Percentiles rank a stretch among this genome's conserved stretches.
Evolutionary conservation across 2,797 vertebrate genomes (phyloP).

Genomic region (Acanthiza pusilla): DNA sequence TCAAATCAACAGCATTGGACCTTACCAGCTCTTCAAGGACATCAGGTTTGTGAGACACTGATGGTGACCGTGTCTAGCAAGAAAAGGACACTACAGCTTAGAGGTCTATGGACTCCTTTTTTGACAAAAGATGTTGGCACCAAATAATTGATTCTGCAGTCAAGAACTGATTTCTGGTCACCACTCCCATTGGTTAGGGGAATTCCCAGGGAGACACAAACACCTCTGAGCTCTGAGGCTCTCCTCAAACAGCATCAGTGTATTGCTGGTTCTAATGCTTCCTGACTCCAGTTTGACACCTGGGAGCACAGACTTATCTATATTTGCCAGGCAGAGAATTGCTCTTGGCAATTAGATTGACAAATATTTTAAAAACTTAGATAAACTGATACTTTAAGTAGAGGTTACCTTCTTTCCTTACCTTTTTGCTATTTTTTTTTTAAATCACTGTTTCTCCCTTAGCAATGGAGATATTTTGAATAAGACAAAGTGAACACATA

Average conservation of each 20-base stretch:
- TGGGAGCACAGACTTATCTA: not conserved
- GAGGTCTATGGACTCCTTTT: not conserved
- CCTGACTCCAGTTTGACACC: not conserved
- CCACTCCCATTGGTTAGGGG: not conserved
- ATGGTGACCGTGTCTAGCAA: not conserved
- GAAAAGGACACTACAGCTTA: not conserved
- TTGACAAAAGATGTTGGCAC: not conserved
- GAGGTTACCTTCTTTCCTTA: not conserved
- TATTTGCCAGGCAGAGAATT: not conserved
- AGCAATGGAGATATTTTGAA: not conserved
- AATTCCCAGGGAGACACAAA: not conserved
- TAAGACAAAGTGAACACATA: not conserved
- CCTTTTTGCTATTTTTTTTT: not conserved
- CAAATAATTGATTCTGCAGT: not conserved
- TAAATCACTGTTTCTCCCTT: not conserved
- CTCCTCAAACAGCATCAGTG: not conserved
- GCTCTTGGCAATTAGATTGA: not conserved
- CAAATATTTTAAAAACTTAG: not conserved
- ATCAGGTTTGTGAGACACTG: not conserved
- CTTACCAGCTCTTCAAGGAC: not conserved
- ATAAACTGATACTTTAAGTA: not conserved
- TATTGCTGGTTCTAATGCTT: not conserved
- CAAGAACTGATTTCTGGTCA: not conserved
- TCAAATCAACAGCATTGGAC: not conserved
- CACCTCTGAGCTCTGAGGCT: not conserved